Evolutionary conservation across 2,888 invertebrate species (phyloP).

Genomic region (Lepidochrysops patricia): DNA sequence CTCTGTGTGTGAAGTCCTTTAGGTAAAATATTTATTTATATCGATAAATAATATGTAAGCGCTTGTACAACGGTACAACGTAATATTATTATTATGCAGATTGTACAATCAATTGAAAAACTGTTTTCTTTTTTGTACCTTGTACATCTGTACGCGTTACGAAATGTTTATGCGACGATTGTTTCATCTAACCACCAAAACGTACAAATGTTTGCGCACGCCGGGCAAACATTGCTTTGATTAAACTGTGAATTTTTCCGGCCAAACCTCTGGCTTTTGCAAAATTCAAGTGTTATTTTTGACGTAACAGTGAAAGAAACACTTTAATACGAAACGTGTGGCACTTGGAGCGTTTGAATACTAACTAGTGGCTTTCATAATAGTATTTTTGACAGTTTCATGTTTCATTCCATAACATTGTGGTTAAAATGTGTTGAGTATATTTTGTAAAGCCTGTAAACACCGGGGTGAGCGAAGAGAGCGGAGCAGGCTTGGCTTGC

Average conservation of each 20-base stretch:
- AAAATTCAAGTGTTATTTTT: constrained; percentile 11
- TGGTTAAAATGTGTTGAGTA: neutral
- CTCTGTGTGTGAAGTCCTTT: too few species aligned
- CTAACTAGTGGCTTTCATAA: neutral
- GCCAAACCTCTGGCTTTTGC: neutral
- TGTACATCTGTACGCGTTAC: neutral
- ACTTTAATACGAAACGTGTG: constrained; percentile 2
- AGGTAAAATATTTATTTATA: too few species aligned
- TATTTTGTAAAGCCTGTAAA: neutral
- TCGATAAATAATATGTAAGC: too few species aligned
- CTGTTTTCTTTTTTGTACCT: neutral
- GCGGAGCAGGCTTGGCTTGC: too few species aligned
- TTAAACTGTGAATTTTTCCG: constrained; percentile 5
- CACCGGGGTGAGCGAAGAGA: too few species aligned
- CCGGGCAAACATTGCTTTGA: constrained; percentile 6
- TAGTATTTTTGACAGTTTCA: neutral
- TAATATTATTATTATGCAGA: too few species aligned
- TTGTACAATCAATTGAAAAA: neutral
- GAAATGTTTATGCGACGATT: neutral
- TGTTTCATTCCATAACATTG: neutral
- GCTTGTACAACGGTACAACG: too few species aligned
- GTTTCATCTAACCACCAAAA: constrained; percentile 4
- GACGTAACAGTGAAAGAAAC: neutral
- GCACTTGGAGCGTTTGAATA: neutral
- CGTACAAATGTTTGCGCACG: constrained; percentile 6